A percentile compares a stretch with the other conserved stretches of the same genome.
phyloP scores from a whole-genome alignment of 2,888 invertebrate genomes.

The Cancer borealis region DNA sequence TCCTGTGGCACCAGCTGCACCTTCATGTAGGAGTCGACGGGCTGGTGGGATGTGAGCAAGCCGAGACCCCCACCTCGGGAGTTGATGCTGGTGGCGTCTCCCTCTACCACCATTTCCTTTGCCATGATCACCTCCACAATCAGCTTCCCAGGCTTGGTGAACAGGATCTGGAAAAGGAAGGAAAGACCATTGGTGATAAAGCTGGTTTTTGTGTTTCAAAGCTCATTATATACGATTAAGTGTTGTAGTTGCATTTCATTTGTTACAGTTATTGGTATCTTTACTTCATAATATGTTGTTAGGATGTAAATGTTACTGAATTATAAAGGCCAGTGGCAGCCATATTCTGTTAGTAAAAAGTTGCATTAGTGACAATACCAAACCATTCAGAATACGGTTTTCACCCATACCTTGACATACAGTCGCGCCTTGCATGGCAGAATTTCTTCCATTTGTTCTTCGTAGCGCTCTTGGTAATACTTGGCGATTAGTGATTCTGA shows the following conservation, averaged over 20 bases:
- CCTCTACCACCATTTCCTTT: slow-evolving; percentile 65
- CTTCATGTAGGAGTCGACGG: slow-evolving; percentile 75
- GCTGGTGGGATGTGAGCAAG: slow-evolving; percentile 42
- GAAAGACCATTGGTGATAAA: neutral
- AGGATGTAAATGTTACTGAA: neutral
- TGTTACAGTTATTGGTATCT: neutral
- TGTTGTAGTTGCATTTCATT: neutral
- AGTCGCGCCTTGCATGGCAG: slow-evolving; percentile 74
- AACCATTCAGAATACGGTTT: neutral
- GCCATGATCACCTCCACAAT: slow-evolving; percentile 76
- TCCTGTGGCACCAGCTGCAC: slow-evolving; percentile 75
- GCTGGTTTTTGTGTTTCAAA: neutral
- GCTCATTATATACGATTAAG: neutral
- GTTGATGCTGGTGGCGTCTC: slow-evolving; percentile 63
- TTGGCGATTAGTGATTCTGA: slow-evolving; percentile 70
- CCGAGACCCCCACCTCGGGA: slow-evolving; percentile 47
- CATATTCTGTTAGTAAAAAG: neutral
- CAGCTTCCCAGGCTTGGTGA: slow-evolving; percentile 69
- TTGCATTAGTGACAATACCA: neutral
- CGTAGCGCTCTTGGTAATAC: slow-evolving; percentile 75
- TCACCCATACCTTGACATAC: slow-evolving; percentile 67
- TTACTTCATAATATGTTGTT: neutral
- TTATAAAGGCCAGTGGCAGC: neutral
- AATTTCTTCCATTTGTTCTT: slow-evolving; percentile 63
- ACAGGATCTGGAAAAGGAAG: slow-evolving; percentile 56